A percentile compares a stretch with the other conserved stretches of the same genome.
phyloP scores from a whole-genome alignment of 2,888 invertebrate genomes.

The Apodemia hepburni region DNA sequence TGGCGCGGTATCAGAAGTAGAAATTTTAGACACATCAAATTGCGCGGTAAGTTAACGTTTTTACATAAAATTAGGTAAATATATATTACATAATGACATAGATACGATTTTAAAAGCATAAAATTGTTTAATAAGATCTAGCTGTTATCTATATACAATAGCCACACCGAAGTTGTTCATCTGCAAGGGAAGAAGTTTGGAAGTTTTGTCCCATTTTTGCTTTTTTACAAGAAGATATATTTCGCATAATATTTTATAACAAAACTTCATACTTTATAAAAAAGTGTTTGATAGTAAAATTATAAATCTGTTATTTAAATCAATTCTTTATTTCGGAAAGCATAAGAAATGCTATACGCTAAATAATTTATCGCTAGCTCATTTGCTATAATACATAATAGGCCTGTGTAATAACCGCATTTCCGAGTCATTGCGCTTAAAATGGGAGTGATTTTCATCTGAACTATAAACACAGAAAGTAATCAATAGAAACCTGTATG shows the following conservation, averaged over 20 bases:
- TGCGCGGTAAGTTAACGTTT: constrained; percentile 83
- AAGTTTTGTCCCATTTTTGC: too few relatives aligned
- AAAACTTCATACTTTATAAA: neutral
- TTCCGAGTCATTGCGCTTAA: neutral
- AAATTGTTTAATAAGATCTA: neutral
- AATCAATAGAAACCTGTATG: constrained; percentile 8
- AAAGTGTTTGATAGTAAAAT: neutral
- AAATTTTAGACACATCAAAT: constrained; percentile 89
- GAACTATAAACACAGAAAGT: constrained; percentile 2
- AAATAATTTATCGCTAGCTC: neutral
- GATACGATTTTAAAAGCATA: constrained; percentile 12
- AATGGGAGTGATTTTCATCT: neutral
- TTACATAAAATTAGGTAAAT: too few relatives aligned
- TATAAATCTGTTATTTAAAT: neutral
- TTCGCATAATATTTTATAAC: too few relatives aligned
- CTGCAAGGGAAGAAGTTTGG: too few relatives aligned
- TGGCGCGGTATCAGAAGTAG: constrained; percentile 88
- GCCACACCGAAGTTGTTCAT: too few relatives aligned
- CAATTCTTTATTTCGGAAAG: neutral
- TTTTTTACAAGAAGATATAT: too few relatives aligned
- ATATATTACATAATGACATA: too few relatives aligned
- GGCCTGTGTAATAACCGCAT: neutral
- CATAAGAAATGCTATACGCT: neutral
- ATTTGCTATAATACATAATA: neutral
- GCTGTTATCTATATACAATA: too few relatives aligned